These are phyloP conservation scores for Argya squamiceps DNA, from an alignment of 2,797 vertebrate species.

Conservation along the genomic window DNA sequence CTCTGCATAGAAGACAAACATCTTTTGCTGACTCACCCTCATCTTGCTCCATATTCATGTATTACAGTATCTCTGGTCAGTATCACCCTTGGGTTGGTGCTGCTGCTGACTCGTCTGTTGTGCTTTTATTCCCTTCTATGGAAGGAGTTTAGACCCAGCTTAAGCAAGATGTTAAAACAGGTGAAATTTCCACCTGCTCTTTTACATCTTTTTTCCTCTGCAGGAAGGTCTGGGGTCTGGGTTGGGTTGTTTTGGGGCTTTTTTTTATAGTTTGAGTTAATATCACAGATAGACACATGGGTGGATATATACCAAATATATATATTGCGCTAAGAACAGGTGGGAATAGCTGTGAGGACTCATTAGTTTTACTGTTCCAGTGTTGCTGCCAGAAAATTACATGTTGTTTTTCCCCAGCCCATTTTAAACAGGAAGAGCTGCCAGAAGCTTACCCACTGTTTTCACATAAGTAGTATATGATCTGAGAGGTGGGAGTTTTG, in stretches of 20 bases:
- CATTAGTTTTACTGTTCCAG: neutral
- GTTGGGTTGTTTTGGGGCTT: accelerated
- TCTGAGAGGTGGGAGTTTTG: neutral
- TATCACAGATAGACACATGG: neutral
- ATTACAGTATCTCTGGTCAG: neutral
- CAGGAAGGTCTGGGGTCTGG: neutral
- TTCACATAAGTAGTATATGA: neutral
- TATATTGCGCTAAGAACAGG: neutral
- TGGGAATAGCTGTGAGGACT: neutral
- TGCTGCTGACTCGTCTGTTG: neutral
- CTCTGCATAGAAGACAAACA: neutral
- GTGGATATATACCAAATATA: neutral
- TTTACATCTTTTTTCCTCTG: neutral
- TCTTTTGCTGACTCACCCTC: conserved; percentile 2
- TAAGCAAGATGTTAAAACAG: neutral
- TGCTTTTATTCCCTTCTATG: neutral
- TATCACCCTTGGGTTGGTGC: neutral
- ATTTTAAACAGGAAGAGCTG: neutral
- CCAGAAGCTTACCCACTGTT: neutral
- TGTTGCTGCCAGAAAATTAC: neutral
- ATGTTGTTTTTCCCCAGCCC: neutral
- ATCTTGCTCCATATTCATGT: neutral
- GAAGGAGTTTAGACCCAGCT: neutral
- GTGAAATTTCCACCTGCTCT: neutral
- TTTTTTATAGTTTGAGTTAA: neutral